phyloP scores from a whole-genome alignment of 2,113 vertebrate species.

The Pterophyllum scalare region DNA sequence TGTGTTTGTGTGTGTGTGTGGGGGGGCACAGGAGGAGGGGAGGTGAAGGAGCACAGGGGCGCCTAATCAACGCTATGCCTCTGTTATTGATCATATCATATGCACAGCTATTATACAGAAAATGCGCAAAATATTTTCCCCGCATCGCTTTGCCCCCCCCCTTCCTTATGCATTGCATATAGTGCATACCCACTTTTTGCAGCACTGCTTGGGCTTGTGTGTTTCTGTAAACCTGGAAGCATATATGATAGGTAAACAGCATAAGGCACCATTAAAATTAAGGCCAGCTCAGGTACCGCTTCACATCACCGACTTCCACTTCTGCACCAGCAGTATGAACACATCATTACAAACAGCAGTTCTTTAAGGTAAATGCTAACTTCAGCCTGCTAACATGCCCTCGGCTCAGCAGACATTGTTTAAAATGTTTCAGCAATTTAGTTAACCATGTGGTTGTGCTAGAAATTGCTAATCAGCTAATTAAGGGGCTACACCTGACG shows the following conservation, averaged over 20 bases:
- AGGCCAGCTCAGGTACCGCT: neutral
- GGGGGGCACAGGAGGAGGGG: too few species aligned
- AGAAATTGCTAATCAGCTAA: neutral
- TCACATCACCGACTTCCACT: neutral
- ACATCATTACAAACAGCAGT: neutral
- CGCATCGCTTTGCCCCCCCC: too few species aligned
- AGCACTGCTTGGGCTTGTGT: too few species aligned
- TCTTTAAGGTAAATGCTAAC: neutral
- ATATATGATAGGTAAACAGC: neutral
- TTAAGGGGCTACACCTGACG: neutral
- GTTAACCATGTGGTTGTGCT: neutral
- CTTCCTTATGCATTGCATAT: too few species aligned
- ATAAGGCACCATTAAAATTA: neutral
- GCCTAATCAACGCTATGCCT: too few species aligned
- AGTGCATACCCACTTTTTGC: too few species aligned
- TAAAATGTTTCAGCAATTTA: neutral
- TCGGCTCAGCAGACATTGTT: neutral
- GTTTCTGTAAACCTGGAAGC: neutral
- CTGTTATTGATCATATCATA: too few species aligned
- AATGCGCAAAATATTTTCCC: too few species aligned
- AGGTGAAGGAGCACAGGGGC: too few species aligned
- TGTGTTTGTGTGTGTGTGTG: too few species aligned
- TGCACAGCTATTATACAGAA: too few species aligned
- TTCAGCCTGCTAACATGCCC: neutral
- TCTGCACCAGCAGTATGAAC: neutral